Evolutionary conservation across 2,888 invertebrate species (phyloP), one percentile per base, ranked within the genome.

Genomic region (Matsumyia berberina): DNA sequence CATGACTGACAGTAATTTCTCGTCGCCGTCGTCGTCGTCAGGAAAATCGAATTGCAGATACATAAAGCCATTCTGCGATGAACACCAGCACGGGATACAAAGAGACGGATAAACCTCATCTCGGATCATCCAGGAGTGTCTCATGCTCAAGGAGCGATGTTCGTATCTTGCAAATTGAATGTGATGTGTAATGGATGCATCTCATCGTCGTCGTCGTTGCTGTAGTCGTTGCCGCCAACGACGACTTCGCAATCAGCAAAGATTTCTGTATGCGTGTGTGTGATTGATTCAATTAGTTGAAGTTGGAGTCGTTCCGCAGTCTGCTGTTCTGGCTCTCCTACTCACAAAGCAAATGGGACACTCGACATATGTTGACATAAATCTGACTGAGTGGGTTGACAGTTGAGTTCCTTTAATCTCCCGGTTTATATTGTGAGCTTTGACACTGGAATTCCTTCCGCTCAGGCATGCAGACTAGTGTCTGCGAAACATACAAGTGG

Each of bases 231-330:
- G 62, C 12, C 12, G 53, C 49, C 42, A 46, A 37, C 44, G 17
- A 37, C 29, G n/a, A 35, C 35, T 19, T 46, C 12, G 33, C 51
- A 37, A 57, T 35, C 17, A 62, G 57, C 15, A n/a, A 62, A 33
- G 39, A 31, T 53, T 7, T 24, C 15, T 46, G 11, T 29, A 19
- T 9, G 3, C 33, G 11, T 62, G 15, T 31, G 17, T 17, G 33
- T 24, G 35, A 73, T 62, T 64, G 53, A 77, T 82, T 82, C 82
- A 82, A 82, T 82, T 77, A 82, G 82, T 53, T 39, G 29, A 35
- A 69, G 69, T 70, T 57, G 37, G 19, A 51, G 55, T 29, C 33
- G 39, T 58, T 76, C 35, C 51, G 44, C 11, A 60, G 46, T 19
- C 62, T 35, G 15, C 55, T 37, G 17, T 8, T 15, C 9, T 31